Base-by-base conservation (phyloP, 2,113 vertebrate genomes). In the Chitala chitala region DNA sequence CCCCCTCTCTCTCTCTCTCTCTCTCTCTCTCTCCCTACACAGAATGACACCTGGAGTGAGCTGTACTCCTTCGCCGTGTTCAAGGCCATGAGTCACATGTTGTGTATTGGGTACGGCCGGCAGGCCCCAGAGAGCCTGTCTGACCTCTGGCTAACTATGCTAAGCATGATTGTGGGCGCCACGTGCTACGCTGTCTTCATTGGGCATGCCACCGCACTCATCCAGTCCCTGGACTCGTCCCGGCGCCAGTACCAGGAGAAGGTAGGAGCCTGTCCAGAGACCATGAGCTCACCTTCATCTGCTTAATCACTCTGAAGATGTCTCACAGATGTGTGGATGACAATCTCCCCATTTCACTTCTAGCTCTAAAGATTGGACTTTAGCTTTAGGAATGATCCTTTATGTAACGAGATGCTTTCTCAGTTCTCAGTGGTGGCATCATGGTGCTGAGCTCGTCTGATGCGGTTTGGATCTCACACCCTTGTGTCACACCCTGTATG, bases 71-170 rank as follows among this genome's bases (percentile, higher is more conserved):
- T 96, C 1, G 96, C 96, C 0, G 92, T 98, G 61, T 99, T 98
- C 91, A 99, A 98, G 84, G 96, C 96, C 13, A 98, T 99, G 96
- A 99, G 96, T 84, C 96, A 98, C 92, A 99, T 99, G 96, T 87
- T 99, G 54, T 99, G 96, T 85, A 99, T 99, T 1, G 96, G 96
- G 48, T 98, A 98, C 0, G 96, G 96, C 54, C 91, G 95, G 7
- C 96, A 99, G 85, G 96, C 96, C 0, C 96, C 96, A 0, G 95
- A 98, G 83, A 95, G 96, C 88, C 94, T 98, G 84, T 95, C 96
- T 0, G 96, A 99, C 81, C 94, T 99, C 87, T 99, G 96, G 96
- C 90, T 98, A 31, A 98, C 96, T 0, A 99, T 99, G 96, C 90
- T 99, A 31, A 98, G 95, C 84, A 99, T 99, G 96, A 99, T 99